These are phyloP conservation scores for Drosophila testacea DNA, from an alignment of 2,888 invertebrate species.

Conservation along the genomic window DNA sequence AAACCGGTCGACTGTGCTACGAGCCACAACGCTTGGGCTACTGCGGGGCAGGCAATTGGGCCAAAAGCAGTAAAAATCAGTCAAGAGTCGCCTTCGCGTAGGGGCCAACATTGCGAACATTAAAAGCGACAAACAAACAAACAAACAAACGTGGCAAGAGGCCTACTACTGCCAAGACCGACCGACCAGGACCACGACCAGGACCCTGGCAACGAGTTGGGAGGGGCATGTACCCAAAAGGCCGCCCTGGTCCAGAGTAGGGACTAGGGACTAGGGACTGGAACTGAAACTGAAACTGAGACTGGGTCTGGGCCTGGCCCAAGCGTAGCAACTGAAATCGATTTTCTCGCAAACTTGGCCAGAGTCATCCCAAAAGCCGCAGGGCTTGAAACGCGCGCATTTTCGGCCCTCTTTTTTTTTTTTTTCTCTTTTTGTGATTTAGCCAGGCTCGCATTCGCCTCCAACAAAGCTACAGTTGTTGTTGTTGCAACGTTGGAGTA, in stretches of 20 bases:
- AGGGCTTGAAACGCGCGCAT: conserved; percentile 62
- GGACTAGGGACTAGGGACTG: too few relatives aligned
- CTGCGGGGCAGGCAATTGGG: conserved; percentile 80
- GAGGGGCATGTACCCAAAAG: conserved; percentile 10
- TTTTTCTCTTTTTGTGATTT: conserved; percentile 10
- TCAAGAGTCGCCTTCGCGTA: conserved; percentile 72
- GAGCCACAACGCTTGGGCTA: conserved; percentile 47
- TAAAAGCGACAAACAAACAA: conserved; percentile 80
- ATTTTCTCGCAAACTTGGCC: conserved; percentile 77
- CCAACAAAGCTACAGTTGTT: conserved; percentile 11
- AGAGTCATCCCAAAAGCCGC: conserved; percentile 48
- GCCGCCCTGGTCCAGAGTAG: background rate
- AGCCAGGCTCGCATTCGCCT: conserved; percentile 12
- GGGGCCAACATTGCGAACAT: conserved; percentile 61
- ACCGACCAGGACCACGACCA: background rate
- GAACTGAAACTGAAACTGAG: background rate
- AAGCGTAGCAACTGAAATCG: conserved; percentile 70
- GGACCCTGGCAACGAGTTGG: conserved; percentile 14
- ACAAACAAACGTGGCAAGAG: conserved; percentile 39
- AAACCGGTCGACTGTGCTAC: conserved; percentile 13
- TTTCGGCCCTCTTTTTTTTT: conserved; percentile 39
- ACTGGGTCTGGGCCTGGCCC: conserved; percentile 21
- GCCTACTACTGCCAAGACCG: conserved; percentile 1
- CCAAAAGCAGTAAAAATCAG: conserved; percentile 80
- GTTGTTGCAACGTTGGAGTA: conserved; percentile 38